Evolutionary conservation across 2,888 invertebrate genomes (phyloP).

Genomic region (Serrognathus titanus): DNA sequence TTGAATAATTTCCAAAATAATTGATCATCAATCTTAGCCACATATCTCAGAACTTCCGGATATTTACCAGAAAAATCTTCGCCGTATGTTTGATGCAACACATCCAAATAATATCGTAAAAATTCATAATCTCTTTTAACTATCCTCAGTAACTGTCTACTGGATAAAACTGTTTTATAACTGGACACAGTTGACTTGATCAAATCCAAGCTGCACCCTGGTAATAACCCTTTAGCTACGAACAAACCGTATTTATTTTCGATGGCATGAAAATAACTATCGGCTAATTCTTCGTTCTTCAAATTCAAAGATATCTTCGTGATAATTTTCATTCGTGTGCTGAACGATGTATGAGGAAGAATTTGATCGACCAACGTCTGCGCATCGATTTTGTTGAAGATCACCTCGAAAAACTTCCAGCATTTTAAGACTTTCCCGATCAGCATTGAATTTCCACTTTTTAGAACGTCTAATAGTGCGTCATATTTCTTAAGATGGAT

Average conservation of each 20-base stretch:
- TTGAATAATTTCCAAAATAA: conserved; percentile 7
- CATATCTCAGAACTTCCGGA: conserved; percentile 5
- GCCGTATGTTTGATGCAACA: background rate
- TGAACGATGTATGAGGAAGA: conserved; percentile 16
- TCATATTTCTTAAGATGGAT: conserved; percentile 11
- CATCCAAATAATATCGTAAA: conserved; percentile 16
- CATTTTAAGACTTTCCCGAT: conserved; percentile 18
- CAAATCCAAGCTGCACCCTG: conserved; percentile 15
- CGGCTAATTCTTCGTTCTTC: conserved; percentile 6
- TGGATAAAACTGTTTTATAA: conserved; percentile 11
- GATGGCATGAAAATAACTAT: conserved; percentile 15
- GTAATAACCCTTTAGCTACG: conserved; percentile 13
- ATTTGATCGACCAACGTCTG: conserved; percentile 13
- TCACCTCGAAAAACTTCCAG: conserved; percentile 6
- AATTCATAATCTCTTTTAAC: conserved; percentile 17
- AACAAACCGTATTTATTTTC: conserved; percentile 19
- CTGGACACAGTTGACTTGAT: conserved; percentile 8
- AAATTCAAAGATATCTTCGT: conserved; percentile 16
- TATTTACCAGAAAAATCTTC: background rate
- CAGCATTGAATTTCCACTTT: conserved; percentile 12
- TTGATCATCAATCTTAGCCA: conserved; percentile 3
- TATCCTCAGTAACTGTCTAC: conserved; percentile 13
- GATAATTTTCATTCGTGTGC: conserved; percentile 15
- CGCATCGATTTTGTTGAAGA: conserved; percentile 6
- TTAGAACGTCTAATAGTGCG: conserved; percentile 14